Base-by-base conservation (phyloP, 2,113 vertebrate genomes). In the Octodon degus region DNA sequence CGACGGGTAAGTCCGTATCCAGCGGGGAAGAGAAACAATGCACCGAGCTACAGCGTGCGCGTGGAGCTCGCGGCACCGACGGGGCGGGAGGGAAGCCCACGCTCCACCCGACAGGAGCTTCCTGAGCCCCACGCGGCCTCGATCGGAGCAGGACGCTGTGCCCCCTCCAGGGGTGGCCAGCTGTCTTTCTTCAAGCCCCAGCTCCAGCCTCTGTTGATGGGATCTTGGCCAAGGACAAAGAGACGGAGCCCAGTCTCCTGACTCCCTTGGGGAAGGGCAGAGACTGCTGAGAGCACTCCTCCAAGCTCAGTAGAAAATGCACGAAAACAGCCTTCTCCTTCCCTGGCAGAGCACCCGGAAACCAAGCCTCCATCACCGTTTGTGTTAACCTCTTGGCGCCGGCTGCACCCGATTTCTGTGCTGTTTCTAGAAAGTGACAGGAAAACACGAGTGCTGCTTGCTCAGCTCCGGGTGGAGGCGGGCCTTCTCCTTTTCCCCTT, bases 1-100 rank as follows among this genome's bases (percentile, higher is more conserved):
- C 0, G 53, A 27, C 9, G 32, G 7, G 7, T 1, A 62, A 47
- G 19, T 25, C 0, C 0, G 2, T 12, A 0, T 32, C 10, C 8
- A 0, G 2, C 0, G 1, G 20, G 16, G 65, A 60, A 1, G 17
- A 62, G n/a, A 87, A 13, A 19, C 25, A 34, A 32, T 0, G 6
- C 5, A 1, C 0, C 7, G 11, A 3, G 4, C 25, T 20, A 10
- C 3, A 1, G 13, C 0, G 0, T 19, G 25, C 34, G 9, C 2
- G 5, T 0, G 1, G 1, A 1, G 32, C 37, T 19, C 32, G 22
- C 37, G 11, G 5, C 7, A 1, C 3, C 9, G 68, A 22, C 24
- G 2, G 2, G 0, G 4, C 12, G 1, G 0, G 20, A 3, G 63
- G 47, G 70, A 1, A 32, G 68, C 25, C 53, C 2, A 13, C 0